phyloP scores from a whole-genome alignment of 1,140 invertebrate species.

The Heliconius himera region DNA sequence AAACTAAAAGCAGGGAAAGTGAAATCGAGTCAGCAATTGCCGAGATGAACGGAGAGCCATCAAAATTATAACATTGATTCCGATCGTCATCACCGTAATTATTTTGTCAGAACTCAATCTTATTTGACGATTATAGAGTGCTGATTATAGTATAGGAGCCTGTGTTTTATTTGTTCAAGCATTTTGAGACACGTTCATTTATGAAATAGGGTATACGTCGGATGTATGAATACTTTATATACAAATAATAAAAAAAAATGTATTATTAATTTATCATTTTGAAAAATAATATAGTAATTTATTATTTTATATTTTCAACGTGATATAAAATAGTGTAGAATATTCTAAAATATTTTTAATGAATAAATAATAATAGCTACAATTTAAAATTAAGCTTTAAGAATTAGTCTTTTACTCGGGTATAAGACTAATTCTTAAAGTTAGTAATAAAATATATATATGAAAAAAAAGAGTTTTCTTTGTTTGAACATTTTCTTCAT shows the following conservation, averaged over 20 bases:
- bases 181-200: conserved; percentile 9
- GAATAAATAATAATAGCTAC: too few species aligned
- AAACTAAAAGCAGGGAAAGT: conserved; percentile 51
- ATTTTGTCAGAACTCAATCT: conserved; percentile 50
- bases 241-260: too few species aligned
- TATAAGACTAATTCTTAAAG: too few species aligned
- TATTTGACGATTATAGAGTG: conserved; percentile 36
- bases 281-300: not conserved
- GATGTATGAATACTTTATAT: not conserved
- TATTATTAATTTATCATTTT: too few species aligned
- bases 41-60: conserved; percentile 62
- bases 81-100: conserved; percentile 71
- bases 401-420: not conserved
- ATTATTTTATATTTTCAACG: not conserved
- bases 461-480: too few species aligned
- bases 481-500: too few species aligned
- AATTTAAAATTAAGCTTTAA: not conserved
- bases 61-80: conserved; percentile 69
- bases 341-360: too few species aligned
- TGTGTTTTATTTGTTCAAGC: not conserved
- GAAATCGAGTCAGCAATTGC: conserved; percentile 57
- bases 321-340: not conserved
- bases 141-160: conserved; percentile 36
- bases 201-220: not conserved
- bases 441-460: too few species aligned